These are phyloP conservation scores for Tenthredo amoena DNA, from an alignment of 2,888 invertebrate genomes.

Conservation along the genomic window DNA sequence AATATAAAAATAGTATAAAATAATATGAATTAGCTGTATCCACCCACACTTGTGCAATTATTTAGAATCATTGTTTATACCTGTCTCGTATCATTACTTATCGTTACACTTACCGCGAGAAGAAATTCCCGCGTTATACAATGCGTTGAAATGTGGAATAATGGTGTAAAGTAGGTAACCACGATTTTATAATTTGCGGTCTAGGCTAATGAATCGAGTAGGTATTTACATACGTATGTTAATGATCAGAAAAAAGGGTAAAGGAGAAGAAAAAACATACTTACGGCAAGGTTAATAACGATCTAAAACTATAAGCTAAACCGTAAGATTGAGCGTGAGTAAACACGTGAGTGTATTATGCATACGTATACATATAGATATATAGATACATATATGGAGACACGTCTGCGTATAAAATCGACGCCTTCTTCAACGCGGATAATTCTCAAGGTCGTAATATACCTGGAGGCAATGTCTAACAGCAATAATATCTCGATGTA, in stretches of 20 bases:
- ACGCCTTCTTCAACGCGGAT: background rate
- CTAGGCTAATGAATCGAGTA: background rate
- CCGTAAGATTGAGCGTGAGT: background rate
- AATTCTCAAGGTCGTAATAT: slow-evolving; percentile 30
- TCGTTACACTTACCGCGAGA: background rate
- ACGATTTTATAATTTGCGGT: background rate
- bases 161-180: background rate
- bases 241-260: background rate
- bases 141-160: background rate
- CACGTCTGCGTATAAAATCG: background rate
- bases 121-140: background rate
- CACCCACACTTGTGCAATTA: background rate
- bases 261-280: background rate
- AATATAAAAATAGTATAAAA: background rate
- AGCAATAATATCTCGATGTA: background rate
- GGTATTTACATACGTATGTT: background rate
- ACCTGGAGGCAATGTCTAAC: slow-evolving; percentile 27
- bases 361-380: background rate
- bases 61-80: background rate
- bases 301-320: background rate
- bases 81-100: background rate
- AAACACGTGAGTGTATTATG: background rate
- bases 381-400: background rate
- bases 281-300: background rate
- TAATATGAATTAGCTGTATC: background rate